Percentiles rank a stretch among this genome's conserved stretches.
Evolutionary conservation across 2,797 vertebrate species (phyloP).

Genomic region (Poeciliopsis infans): DNA sequence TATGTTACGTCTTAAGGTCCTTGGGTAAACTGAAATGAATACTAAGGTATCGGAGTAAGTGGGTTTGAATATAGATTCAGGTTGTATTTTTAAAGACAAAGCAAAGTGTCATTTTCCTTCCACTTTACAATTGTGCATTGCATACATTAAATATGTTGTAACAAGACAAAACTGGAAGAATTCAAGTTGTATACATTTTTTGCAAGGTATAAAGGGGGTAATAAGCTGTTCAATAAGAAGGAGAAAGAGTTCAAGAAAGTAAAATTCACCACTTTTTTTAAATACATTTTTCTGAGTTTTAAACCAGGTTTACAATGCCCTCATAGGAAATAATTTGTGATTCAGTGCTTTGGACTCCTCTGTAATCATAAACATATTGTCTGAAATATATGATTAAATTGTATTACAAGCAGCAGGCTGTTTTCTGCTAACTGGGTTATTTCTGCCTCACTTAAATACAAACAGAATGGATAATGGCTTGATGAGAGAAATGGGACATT

Average conservation of each 20-base stretch:
- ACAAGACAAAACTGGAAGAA: too few species aligned
- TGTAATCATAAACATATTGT: neutral
- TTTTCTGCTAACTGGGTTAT: neutral
- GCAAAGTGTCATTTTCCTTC: too few species aligned
- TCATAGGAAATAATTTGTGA: neutral
- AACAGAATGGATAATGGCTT: conserved; percentile 30
- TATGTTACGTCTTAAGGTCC: neutral
- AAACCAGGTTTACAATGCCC: neutral
- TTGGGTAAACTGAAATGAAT: too few species aligned
- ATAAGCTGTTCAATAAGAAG: neutral
- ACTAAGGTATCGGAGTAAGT: too few species aligned
- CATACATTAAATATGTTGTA: too few species aligned
- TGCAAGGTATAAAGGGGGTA: neutral
- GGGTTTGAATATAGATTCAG: too few species aligned
- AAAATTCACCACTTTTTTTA: neutral
- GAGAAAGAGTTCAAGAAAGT: neutral
- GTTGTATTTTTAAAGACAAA: too few species aligned
- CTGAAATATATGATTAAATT: neutral
- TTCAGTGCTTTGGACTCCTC: neutral
- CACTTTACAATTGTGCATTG: too few species aligned
- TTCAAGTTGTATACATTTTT: too few species aligned
- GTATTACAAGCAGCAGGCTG: neutral
- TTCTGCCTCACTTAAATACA: conserved; percentile 6
- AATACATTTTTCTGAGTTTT: neutral
- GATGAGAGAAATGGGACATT: conserved; percentile 25